phyloP scores from a whole-genome alignment of 1,140 invertebrate genomes.

The Pentalonia nigronervosa region DNA sequence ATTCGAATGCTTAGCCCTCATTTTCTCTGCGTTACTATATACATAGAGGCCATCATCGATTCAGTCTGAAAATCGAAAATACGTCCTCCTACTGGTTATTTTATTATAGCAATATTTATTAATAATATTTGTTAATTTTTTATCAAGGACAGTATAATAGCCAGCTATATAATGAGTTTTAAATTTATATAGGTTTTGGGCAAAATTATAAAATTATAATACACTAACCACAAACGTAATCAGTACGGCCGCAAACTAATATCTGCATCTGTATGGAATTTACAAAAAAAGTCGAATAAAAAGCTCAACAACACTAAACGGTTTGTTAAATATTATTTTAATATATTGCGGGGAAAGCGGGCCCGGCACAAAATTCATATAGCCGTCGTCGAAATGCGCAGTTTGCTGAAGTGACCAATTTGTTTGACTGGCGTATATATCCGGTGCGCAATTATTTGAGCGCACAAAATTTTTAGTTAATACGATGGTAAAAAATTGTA shows the following conservation, averaged over 20 bases:
- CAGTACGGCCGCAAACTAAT: background rate
- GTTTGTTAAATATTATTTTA: background rate
- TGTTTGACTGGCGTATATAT: background rate
- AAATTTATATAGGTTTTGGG: background rate
- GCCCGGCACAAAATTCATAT: background rate
- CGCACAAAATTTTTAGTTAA: background rate
- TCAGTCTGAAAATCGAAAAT: background rate
- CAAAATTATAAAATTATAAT: background rate
- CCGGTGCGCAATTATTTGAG: background rate
- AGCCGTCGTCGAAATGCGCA: background rate
- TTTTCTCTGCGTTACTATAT: background rate
- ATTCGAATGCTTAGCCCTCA: background rate
- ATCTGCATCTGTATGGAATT: background rate
- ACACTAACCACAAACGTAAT: background rate
- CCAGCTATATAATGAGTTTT: background rate
- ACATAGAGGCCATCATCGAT: background rate
- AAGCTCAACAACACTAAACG: background rate
- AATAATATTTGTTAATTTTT: background rate
- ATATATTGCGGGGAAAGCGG: background rate
- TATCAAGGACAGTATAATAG: background rate
- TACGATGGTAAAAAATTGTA: background rate
- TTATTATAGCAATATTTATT: background rate
- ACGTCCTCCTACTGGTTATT: background rate
- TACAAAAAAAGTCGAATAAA: background rate
- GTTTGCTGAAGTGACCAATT: background rate